Evolutionary conservation across 2,113 vertebrate species (phyloP).

Genomic region (Proterorhinus semilunaris): DNA sequence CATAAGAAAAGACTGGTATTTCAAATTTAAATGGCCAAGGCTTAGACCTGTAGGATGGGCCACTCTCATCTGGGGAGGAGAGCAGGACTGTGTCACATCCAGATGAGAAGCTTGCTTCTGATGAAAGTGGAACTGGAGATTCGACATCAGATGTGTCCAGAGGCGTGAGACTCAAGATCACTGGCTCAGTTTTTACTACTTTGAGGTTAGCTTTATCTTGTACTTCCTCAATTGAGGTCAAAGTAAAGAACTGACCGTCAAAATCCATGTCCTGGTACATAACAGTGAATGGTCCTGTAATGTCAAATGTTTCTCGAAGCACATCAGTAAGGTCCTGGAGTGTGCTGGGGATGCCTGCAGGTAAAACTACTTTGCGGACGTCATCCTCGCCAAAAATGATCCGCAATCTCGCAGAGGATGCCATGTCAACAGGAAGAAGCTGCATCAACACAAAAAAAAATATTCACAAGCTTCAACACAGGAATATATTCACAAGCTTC

Average conservation of each 20-base stretch:
- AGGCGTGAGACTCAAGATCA: neutral
- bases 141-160: neutral
- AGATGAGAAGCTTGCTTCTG: conserved; percentile 11
- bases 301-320: conserved; percentile 31
- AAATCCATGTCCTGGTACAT: conserved; percentile 25
- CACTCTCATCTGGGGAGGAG: conserved; percentile 14
- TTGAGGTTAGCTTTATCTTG: too few relatives aligned
- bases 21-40: conserved; percentile 22
- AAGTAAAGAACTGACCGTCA: conserved; percentile 19
- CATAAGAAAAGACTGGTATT: conserved; percentile 14
- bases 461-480: too few relatives aligned
- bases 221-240: conserved; percentile 9
- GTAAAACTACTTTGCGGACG: conserved; percentile 21
- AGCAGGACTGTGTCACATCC: conserved; percentile 16
- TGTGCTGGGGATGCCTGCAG: conserved; percentile 19
- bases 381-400: conserved; percentile 20
- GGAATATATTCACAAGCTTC: too few relatives aligned
- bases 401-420: conserved; percentile 10
- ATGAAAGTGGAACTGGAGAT: too few relatives aligned
- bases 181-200: conserved; percentile 19
- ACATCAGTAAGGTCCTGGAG: conserved; percentile 21
- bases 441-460: neutral
- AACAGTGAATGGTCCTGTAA: conserved; percentile 21
- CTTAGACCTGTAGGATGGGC: conserved; percentile 1
- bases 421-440: conserved; percentile 11